A percentile compares a stretch with the other conserved stretches of the same genome.
These are phyloP conservation scores for Aricia artaxerxes DNA, from an alignment of 2,888 invertebrate genomes.

Conservation along the genomic window DNA sequence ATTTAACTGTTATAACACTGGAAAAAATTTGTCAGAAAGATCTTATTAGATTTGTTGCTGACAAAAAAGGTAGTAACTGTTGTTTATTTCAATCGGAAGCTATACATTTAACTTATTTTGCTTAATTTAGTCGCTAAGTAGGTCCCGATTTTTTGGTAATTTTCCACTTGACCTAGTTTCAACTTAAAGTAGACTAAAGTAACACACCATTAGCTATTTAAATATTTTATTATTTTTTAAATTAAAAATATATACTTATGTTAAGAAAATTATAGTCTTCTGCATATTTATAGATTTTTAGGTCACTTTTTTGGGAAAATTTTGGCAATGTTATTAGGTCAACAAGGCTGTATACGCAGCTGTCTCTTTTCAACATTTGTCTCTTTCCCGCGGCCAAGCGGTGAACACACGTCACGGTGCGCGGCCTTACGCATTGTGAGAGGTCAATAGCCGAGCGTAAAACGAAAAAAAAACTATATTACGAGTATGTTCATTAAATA, in stretches of 20 bases:
- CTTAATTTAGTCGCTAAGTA: neutral
- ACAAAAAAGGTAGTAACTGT: constrained; percentile 7
- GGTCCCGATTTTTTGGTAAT: constrained; percentile 2
- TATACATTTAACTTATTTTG: neutral
- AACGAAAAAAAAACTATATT: constrained; percentile 10
- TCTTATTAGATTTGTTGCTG: neutral
- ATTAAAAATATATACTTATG: too few relatives aligned
- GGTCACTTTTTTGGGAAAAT: neutral
- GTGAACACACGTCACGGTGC: constrained; percentile 19
- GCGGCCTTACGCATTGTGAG: constrained; percentile 28
- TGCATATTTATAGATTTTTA: neutral
- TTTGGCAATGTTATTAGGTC: neutral
- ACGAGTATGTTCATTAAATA: neutral
- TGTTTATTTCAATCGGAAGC: neutral
- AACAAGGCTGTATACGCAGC: neutral
- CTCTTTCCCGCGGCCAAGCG: neutral
- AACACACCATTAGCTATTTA: neutral
- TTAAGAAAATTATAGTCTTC: too few relatives aligned
- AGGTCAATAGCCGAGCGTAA: constrained; percentile 28
- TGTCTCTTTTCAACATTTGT: neutral
- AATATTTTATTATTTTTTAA: neutral
- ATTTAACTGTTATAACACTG: too few relatives aligned
- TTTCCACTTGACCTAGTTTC: constrained; percentile 13
- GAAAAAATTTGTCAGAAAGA: neutral
- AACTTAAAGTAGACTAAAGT: neutral